Base-by-base conservation (phyloP, 1,140 invertebrate genomes). In the Camponotus vicinus region DNA sequence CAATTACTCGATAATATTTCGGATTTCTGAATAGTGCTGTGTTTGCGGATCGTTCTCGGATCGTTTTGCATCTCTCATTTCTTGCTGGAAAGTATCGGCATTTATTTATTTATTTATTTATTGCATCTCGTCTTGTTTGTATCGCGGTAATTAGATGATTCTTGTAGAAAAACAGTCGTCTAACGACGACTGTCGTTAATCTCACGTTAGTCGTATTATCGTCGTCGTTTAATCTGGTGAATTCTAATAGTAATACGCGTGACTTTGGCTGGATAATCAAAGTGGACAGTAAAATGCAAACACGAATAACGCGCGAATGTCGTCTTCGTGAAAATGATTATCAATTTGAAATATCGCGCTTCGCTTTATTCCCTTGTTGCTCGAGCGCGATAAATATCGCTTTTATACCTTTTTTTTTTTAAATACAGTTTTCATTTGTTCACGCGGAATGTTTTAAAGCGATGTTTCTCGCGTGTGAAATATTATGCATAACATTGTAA, bases 171-270 rank as follows among this genome's bases (percentile, higher is more conserved):
- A 4, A 15, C 40, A 15, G 55, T 49, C 37, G 55, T 49, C 27
- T 52, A 11, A 69, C 13, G 63, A 21, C 78, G n/a, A 61, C 55
- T 5, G 63, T n/a, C 32, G 0, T 79, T 18, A 8, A 5, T 76
- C 18, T 49, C 76, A 52, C n/a, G 13, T 78, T 52, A 49, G 57
- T 27, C 63, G 9, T 79, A 8, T 67, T 18, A 52, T 79, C 77
- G 82, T 88, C 63, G 61, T 82, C 83, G 70, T 77, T 85, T 63
- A 55, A 49, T 77, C 76, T 57, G 57, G 52, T 86, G 57, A 86
- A 82, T 55, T 86, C 83, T 88, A 73, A 52, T 59, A 71, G n/a
- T 9, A 11, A 82, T 82, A 18, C 49, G 52, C 64, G 49, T 82
- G 77, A 59, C 61, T 66, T 37, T 37, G 42, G 63, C 45, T 69